These are phyloP conservation scores for Brachionus calyciflorus DNA, from an alignment of 1,140 invertebrate species.

Conservation along the genomic window DNA sequence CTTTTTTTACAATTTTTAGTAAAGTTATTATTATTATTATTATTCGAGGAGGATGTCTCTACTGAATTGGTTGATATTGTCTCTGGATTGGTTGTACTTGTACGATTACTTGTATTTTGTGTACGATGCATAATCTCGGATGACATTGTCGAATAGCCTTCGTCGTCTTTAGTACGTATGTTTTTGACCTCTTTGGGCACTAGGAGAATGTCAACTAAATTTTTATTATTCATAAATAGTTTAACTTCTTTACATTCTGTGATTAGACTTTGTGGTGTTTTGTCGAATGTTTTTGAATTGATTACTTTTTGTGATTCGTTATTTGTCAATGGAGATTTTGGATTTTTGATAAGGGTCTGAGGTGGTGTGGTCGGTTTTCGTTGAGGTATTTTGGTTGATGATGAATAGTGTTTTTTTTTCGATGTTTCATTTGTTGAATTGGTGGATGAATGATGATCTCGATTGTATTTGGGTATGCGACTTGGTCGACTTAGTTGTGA, in stretches of 20 bases:
- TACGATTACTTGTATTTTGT: not conserved
- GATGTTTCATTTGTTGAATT: not conserved
- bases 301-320: not conserved
- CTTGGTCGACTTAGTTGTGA: constrained; percentile 9
- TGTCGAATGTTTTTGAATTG: constrained; percentile 41
- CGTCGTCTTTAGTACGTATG: constrained; percentile 18
- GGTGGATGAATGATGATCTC: not conserved
- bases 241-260: constrained; percentile 36
- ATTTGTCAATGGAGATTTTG: not conserved
- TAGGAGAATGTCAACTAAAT: not conserved
- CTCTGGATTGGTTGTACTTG: not conserved
- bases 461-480: constrained; percentile 1
- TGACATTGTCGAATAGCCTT: constrained; percentile 45
- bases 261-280: not conserved
- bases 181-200: not conserved
- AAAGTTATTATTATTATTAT: not conserved
- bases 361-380: not conserved
- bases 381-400: constrained; percentile 27
- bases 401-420: not conserved
- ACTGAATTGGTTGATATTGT: not conserved
- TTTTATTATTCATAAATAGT: constrained; percentile 17
- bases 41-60: not conserved
- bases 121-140: constrained; percentile 7
- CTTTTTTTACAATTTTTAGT: not conserved
- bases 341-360: not conserved